These are phyloP conservation scores for Drosophila greeni DNA, from an alignment of 2,888 invertebrate genomes.

Conservation along the genomic window DNA sequence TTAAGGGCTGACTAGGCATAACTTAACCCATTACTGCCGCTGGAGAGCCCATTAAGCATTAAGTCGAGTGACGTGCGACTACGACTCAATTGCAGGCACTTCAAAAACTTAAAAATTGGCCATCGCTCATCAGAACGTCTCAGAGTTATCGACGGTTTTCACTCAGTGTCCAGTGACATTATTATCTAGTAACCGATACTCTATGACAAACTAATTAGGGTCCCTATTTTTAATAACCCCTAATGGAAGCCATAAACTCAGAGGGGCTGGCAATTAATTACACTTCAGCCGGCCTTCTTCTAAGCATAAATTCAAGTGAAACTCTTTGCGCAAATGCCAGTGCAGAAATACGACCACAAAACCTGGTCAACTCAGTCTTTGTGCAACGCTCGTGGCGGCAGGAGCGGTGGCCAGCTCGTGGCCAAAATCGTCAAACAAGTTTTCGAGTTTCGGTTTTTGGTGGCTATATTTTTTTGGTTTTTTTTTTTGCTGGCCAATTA, in stretches of 20 bases:
- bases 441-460: slow-evolving; percentile 21
- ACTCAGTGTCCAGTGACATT: slow-evolving; percentile 30
- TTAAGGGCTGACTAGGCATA: slow-evolving; percentile 9
- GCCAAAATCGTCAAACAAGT: slow-evolving; percentile 62
- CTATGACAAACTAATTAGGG: slow-evolving; percentile 4
- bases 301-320: slow-evolving; percentile 49
- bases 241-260: slow-evolving; percentile 34
- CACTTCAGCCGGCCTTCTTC: slow-evolving; percentile 52
- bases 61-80: slow-evolving; percentile 40
- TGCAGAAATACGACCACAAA: slow-evolving; percentile 32
- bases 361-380: slow-evolving; percentile 45
- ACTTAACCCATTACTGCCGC: slow-evolving; percentile 23
- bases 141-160: slow-evolving; percentile 47
- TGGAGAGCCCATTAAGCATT: slow-evolving; percentile 25
- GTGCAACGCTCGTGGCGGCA: slow-evolving; percentile 44
- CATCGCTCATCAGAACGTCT: slow-evolving; percentile 62
- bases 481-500: slow-evolving; percentile 23
- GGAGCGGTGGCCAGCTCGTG: slow-evolving; percentile 21
- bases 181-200: slow-evolving; percentile 6
- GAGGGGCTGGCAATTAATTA: slow-evolving; percentile 9
- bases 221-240: slow-evolving; percentile 11
- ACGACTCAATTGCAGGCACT: slow-evolving; percentile 22
- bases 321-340: slow-evolving; percentile 44
- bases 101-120: slow-evolving; percentile 42
- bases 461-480: too few relatives aligned